Evolutionary conservation across 2,888 invertebrate species (phyloP), one percentile per base, ranked within the genome.

Genomic region (Acleris emargana): DNA sequence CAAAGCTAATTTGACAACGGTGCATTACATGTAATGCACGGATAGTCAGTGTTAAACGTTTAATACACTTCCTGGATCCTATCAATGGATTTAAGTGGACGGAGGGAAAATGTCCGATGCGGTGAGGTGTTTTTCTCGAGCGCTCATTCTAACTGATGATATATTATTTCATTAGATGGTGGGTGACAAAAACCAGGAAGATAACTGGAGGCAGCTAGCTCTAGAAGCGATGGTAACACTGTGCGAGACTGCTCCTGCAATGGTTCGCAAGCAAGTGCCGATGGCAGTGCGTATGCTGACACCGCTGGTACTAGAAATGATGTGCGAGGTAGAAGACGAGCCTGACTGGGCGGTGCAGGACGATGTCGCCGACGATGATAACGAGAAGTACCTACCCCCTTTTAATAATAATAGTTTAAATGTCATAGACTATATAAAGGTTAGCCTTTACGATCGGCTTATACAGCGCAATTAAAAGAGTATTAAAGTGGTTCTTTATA

Each of bases 311-410:
- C 93, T 99, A 69, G 95, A 97, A 89, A 96, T 99, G 95, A 97
- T 99, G 97, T 97, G 98, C 58, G 98, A 99, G 78, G 89, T 99
- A 64, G 98, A 98, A 49, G 98, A 99, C 61, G 98, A 98, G 73
- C 95, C 96, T 16, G 96, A 97, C 64, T 99, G 98, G 98, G 94
- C 97, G 28, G 93, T 95, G 61, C 95, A 96, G 49, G 98, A 98
- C 82, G 97, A 98, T 80, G 94, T 97, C 20, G 94, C 96, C 18
- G 98, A 99, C 70, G 99, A 99, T 68, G 99, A 99, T 80, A 97
- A 96, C 78, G 98, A 99, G 75, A 94, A 94, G 95, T 95, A 17
- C 38, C 38, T 38, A 38, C 38, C 38, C 4, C 13, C 13, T 9
- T 13, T 38, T 38, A 38, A 38, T 38, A 38, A 13, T 38, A 13